These are phyloP conservation scores for Orchestia grillus DNA, from an alignment of 1,140 invertebrate species.

Conservation along the genomic window DNA sequence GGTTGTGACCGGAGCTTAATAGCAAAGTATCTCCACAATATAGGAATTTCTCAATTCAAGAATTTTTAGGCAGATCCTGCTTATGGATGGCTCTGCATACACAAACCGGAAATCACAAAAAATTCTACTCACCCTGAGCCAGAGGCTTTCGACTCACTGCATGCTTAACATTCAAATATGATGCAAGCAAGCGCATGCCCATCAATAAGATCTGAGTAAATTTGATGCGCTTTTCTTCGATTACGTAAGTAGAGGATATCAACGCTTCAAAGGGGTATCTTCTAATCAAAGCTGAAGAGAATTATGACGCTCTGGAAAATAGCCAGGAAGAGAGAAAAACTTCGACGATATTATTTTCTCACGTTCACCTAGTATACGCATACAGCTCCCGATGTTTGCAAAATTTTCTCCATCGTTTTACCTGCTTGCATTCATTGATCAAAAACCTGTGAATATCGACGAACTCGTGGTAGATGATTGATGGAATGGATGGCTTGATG, in stretches of 20 bases:
- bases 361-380: neutral
- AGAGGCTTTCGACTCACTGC: neutral
- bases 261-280: too few relatives aligned
- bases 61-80: conserved; percentile 52
- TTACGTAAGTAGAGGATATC: neutral
- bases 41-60: conserved; percentile 53
- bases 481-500: neutral
- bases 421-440: neutral
- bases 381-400: neutral
- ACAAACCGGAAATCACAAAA: conserved; percentile 54
- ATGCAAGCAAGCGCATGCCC: neutral
- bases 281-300: too few relatives aligned
- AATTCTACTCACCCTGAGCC: neutral
- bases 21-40: conserved; percentile 45
- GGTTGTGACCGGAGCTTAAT: conserved; percentile 29
- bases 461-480: neutral
- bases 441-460: neutral
- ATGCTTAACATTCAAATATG: neutral
- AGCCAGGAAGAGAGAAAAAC: neutral
- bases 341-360: neutral
- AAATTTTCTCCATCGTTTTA: neutral
- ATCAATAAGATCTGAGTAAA: neutral
- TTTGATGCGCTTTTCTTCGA: neutral
- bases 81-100: conserved; percentile 52
- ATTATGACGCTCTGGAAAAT: too few relatives aligned